Evolutionary conservation across 2,797 vertebrate species (phyloP).

Genomic region (Gallirallus australis): DNA sequence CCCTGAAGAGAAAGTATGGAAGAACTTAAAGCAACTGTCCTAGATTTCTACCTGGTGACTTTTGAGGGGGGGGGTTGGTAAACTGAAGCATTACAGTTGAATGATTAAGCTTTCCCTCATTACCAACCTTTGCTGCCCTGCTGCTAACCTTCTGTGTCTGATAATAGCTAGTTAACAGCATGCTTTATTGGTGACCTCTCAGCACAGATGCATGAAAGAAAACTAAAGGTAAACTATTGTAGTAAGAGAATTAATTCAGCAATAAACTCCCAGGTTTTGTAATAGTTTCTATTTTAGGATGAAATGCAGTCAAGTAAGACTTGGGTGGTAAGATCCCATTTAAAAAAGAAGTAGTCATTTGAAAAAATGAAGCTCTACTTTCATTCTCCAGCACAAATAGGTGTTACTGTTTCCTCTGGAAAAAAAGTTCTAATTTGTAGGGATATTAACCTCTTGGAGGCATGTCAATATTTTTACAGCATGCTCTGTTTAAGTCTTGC

Average conservation of each 20-base stretch:
- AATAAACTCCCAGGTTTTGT: not conserved
- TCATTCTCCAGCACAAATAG: slow-evolving; percentile 15
- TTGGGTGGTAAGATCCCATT: not conserved
- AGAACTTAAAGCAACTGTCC: not conserved
- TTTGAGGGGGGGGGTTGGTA: not conserved
- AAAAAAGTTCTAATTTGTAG: slow-evolving; percentile 35
- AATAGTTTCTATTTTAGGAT: not conserved
- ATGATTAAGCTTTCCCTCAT: not conserved
- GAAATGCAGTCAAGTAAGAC: not conserved
- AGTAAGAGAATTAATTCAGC: not conserved
- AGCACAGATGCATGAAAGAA: not conserved
- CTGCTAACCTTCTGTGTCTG: not conserved
- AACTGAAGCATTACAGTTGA: not conserved
- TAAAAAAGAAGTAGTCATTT: not conserved
- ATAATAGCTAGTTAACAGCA: not conserved
- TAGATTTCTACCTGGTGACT: not conserved
- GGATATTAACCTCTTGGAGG: slow-evolving; percentile 41
- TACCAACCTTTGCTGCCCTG: not conserved
- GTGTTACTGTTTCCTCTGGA: slow-evolving; percentile 55
- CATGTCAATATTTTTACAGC: slow-evolving; percentile 60
- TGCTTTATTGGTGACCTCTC: not conserved
- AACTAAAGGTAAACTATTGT: not conserved
- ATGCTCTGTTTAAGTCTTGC: slow-evolving; percentile 17
- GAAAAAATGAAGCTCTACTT: not conserved
- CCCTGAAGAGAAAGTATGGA: not conserved